Evolutionary conservation across 2,888 invertebrate genomes (phyloP).

Genomic region (Linhomoeus sp.): DNA sequence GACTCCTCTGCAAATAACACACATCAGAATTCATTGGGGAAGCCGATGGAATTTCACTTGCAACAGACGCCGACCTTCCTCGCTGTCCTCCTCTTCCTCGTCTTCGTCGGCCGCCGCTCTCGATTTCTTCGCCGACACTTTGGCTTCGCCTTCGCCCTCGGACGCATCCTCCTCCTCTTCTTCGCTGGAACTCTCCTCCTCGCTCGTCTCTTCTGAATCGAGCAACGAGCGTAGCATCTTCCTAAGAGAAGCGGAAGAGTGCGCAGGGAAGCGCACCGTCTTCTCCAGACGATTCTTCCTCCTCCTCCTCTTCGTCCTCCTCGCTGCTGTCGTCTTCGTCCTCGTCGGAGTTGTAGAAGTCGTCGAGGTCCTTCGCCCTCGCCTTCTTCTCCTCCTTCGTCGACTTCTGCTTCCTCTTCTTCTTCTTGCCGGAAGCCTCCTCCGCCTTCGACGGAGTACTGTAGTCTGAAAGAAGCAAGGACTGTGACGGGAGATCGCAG

Average conservation of each 20-base stretch:
- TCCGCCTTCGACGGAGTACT: too few species aligned
- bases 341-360: slow-evolving; percentile 12
- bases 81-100: slow-evolving; percentile 7
- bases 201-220: background rate
- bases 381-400: slow-evolving; percentile 15
- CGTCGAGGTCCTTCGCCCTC: slow-evolving; percentile 3
- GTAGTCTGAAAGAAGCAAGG: too few species aligned
- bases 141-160: slow-evolving; percentile 9
- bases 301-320: slow-evolving; percentile 22
- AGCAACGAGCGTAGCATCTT: too few species aligned
- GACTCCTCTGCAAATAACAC: too few species aligned
- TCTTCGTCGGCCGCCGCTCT: slow-evolving; percentile 8
- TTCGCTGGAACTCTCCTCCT: background rate
- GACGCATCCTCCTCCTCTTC: slow-evolving; percentile 9
- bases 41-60: too few species aligned
- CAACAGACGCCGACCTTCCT: too few species aligned
- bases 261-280: too few species aligned
- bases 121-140: slow-evolving; percentile 37
- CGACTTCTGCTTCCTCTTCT: too few species aligned
- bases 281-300: slow-evolving; percentile 31
- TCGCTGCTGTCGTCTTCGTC: slow-evolving; percentile 10
- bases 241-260: too few species aligned
- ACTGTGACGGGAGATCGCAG: too few species aligned
- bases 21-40: too few species aligned
- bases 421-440: too few species aligned